A percentile compares a stretch with the other conserved stretches of the same genome.
phyloP scores from a whole-genome alignment of 2,888 invertebrate genomes.

The Drosophila kanekoi region DNA sequence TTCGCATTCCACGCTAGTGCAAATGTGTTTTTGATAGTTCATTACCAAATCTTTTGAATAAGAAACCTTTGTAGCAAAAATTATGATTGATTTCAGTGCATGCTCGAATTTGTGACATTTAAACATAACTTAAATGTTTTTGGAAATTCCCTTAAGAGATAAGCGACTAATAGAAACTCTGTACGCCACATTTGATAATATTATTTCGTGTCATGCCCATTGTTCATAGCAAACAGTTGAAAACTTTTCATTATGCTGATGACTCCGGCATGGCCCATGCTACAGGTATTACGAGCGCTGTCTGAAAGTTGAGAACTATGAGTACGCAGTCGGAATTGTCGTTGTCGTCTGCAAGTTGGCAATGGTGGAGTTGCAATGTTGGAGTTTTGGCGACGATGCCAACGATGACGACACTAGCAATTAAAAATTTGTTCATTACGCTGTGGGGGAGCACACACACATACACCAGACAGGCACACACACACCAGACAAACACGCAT shows the following conservation, averaged over 20 bases:
- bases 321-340: conserved; percentile 48
- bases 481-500: not conserved
- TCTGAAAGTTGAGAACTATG: conserved; percentile 59
- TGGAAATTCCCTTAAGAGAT: not conserved
- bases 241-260: conserved; percentile 77
- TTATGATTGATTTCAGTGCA: no score
- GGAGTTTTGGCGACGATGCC: conserved; percentile 25
- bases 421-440: conserved; percentile 60
- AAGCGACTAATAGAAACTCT: conserved; percentile 10
- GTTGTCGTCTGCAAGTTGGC: conserved; percentile 49
- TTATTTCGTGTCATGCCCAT: conserved; percentile 43
- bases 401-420: conserved; percentile 63
- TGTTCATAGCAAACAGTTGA: conserved; percentile 56
- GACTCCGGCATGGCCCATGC: conserved; percentile 29
- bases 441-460: conserved; percentile 1
- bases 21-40: no score
- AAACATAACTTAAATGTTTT: no score
- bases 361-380: conserved; percentile 31
- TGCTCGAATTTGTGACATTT: no score
- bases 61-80: no score
- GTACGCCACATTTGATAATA: conserved; percentile 16
- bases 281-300: conserved; percentile 52
- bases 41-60: no score
- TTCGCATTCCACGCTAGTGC: no score
- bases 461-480: not conserved